Percentiles rank a stretch among this genome's conserved stretches.
Evolutionary conservation across 2,797 vertebrate species (phyloP).

Genomic region (Rhodeus uyekii): DNA sequence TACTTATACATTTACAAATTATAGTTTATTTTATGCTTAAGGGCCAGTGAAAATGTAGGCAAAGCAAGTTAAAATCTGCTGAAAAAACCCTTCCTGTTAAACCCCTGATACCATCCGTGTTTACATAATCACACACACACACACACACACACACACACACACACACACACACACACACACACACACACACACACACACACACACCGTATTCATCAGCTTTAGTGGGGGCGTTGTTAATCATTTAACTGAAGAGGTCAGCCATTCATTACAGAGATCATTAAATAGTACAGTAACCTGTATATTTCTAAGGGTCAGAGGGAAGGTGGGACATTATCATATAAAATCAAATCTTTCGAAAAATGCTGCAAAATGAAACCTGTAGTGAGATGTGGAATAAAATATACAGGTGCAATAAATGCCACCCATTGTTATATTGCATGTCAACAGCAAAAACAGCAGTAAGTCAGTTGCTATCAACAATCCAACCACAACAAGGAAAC

Average conservation of each 20-base stretch:
- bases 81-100: not conserved
- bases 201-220: not conserved
- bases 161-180: not conserved
- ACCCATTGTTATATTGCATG: not conserved
- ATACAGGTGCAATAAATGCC: not conserved
- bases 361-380: not conserved
- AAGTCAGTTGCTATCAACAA: not conserved
- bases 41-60: not conserved
- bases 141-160: not conserved
- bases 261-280: slow-evolving; percentile 4
- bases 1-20: no score
- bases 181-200: not conserved
- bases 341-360: not conserved
- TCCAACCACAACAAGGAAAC: slow-evolving; percentile 6
- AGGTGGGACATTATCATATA: not conserved
- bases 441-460: not conserved
- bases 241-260: slow-evolving; percentile 21
- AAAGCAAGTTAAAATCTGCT: not conserved
- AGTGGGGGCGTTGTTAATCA: slow-evolving; percentile 14
- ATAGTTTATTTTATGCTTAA: no score
- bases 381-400: not conserved
- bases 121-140: slow-evolving; percentile 15
- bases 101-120: not conserved
- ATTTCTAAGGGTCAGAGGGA: not conserved
- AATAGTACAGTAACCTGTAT: not conserved